Evolutionary conservation across 2,113 vertebrate species (phyloP), one percentile per base, ranked within the genome.

Genomic region (Ifrita kowaldi): DNA sequence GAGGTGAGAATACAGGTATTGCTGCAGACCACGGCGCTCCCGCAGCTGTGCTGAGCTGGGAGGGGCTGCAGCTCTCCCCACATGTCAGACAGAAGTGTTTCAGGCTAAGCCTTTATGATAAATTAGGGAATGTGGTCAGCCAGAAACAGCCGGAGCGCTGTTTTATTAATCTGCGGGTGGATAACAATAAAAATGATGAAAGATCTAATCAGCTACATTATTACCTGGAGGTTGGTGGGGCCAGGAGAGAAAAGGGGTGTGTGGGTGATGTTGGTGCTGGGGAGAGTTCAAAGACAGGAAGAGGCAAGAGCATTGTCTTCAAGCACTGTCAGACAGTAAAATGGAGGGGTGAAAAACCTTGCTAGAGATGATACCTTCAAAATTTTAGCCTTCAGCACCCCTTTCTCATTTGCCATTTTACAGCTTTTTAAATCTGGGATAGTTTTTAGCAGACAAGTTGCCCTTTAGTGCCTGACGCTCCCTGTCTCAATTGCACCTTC

Each of bases 151-250:
- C 49, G 0, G 84, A 95, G 87, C 3, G 5, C 93, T 89, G 79
- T 95, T 97, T 97, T 96, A 97, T 97, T 95, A 97, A 93, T 95
- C 94, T 93, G 89, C 92, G 13, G 93, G 91, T 96, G 91, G 94
- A 92, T 96, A 97, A 96, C 94, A 96, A 95, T 95, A 96, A 96
- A 96, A 96, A 95, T 96, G 94, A 96, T 96, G 95, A 93, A 96
- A 96, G 93, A 94, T 79, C 95, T 96, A 96, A 96, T 97, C 94
- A 97, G 60, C 69, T 89, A 67, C 50, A 41, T 94, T 95, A 95
- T 95, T 94, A 96, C 64, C 84, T 91, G 50, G 83, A 90, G 85
- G 82, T 53, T 96, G 91, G 76, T 63, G 76, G 68, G 84, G 55
- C 80, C 55, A 80, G 69, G 64, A 89, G 50, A 37, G 30, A 68